phyloP scores from a whole-genome alignment of 1,140 invertebrate genomes.

The Tachypleus tridentatus region DNA sequence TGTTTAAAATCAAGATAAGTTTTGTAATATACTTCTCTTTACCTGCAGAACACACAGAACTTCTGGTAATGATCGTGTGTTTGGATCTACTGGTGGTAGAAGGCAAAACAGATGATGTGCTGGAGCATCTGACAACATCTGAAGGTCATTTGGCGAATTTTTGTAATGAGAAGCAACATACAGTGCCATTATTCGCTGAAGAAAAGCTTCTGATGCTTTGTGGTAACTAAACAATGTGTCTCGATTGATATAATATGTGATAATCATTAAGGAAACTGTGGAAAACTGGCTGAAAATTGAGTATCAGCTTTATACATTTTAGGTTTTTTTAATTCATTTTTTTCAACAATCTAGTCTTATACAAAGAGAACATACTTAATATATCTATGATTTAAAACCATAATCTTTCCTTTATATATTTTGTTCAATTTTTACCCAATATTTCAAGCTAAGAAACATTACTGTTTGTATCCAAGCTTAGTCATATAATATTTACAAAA shows the following conservation, averaged over 20 bases:
- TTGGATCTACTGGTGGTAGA: constrained; percentile 64
- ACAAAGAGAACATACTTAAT: no score
- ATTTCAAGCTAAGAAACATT: no score
- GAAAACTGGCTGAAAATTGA: no score
- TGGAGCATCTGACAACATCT: constrained; percentile 97
- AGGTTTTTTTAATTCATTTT: no score
- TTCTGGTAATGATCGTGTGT: constrained; percentile 63
- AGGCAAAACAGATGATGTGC: constrained; percentile 95
- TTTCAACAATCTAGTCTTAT: no score
- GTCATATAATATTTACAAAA: no score
- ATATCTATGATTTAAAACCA: no score
- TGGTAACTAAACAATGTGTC: constrained; percentile 97
- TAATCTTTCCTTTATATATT: no score
- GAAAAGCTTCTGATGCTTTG: constrained; percentile 85
- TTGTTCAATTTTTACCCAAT: no score
- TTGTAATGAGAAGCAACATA: constrained; percentile 98
- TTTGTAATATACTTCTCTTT: constrained; percentile 10
- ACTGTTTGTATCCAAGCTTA: no score
- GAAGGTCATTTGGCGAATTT: constrained; percentile 97
- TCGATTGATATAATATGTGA: constrained; percentile 45
- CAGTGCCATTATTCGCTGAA: constrained; percentile 80
- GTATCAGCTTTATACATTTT: no score
- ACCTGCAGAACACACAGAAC: constrained; percentile 82
- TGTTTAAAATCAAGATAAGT: neutral
- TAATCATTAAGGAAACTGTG: no score